Base-by-base conservation (phyloP, 2,888 invertebrate species). In the Drosophila crucigera region DNA sequence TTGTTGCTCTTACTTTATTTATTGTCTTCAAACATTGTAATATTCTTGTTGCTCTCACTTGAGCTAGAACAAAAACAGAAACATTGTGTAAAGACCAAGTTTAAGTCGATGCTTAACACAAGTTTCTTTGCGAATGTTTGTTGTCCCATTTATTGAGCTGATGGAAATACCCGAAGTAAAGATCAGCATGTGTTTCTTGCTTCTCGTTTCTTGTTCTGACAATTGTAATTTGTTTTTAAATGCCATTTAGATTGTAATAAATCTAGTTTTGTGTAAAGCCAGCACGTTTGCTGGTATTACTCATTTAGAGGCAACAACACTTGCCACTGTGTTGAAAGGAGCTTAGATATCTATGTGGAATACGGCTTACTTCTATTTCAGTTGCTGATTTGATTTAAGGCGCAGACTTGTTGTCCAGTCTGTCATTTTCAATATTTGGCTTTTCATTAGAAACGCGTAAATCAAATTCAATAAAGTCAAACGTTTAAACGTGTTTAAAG, bases 181-280 rank as follows among this genome's bases (percentile, higher is more conserved):
- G 41, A 16, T 22, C 31, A 25, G 6, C 49, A 43, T 58, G 54
- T 79, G 25, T 10, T 43, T 39, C 55, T 62, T 74, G 25, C 10
- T 43, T 37, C 54, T 41, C 10, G 10, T 41, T 10, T 76, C 59
- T 33, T 62, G 25, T 28, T 65, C 55, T 55, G 73, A 76, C 77
- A 78, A 63, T 68, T 63, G 76, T 80, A 66, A 78, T 77, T 73
- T 68, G 78, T 80, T 73, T 78, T 68, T 80, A 73, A 78, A 66
- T 52, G 66, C 56, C 63, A 68, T 77, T 78, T 79, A 69, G 67
- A 64, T 69, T 61, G 59, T 31, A 77, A 79, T 79, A 79, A 79
- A 79, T 81, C 61, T 61, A 68, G 30, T 80, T 73, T 64, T 28
- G 22, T 53, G 14, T 54, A 31, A 22, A 39, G 58, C 33, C 33